Base-by-base conservation (phyloP, 2,888 invertebrate species). In the Himalopsyche tibetana region DNA sequence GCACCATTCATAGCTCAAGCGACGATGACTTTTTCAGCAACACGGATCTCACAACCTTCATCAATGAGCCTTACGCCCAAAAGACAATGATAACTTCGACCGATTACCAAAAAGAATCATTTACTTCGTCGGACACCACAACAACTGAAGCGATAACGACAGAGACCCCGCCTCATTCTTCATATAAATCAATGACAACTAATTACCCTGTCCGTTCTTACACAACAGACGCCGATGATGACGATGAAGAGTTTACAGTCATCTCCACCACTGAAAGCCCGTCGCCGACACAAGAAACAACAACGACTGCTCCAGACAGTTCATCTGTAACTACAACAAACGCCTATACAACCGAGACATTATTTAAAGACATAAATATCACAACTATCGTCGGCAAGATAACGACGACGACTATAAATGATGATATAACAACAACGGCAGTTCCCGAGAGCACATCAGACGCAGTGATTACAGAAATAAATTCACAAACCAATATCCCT, bases 311-410 rank as follows among this genome's bases (percentile, higher is more conserved):
- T 91, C 89, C 83, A 90, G 36, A 83, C 12, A 15, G n/a, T 55
- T 15, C 19, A 17, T 51, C 83, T 51, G 9, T 40, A 1, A 84
- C 38, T 38, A 28, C 55, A 38, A 55, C 80, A 17, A 55, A 79
- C 28, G 42, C 28, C 11, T 80, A 51, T 19, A 40, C n/a, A 5
- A 80, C 79, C 1, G 55, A 79, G 45, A 80, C n/a, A 55, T 51
- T 55, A 15, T 38, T 12, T 12, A 12, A 36, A n/a, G 74, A 74
- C 9, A 36, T 36, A 15, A 74, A 28, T 19, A 6, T 11, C 36
- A 36, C 19, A 36, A 38, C 89, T 79, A 90, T 91, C 28, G 91
- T 92, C 89, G 91, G 92, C 87, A 92, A 91, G 85, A 93, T 91
- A 85, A 74, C 74, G 15, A 63, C 6, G 11, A 19, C 36, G 38